Percentiles rank a stretch among this genome's conserved stretches.
phyloP scores from a whole-genome alignment of 2,888 invertebrate genomes.

The Meteorus colon region DNA sequence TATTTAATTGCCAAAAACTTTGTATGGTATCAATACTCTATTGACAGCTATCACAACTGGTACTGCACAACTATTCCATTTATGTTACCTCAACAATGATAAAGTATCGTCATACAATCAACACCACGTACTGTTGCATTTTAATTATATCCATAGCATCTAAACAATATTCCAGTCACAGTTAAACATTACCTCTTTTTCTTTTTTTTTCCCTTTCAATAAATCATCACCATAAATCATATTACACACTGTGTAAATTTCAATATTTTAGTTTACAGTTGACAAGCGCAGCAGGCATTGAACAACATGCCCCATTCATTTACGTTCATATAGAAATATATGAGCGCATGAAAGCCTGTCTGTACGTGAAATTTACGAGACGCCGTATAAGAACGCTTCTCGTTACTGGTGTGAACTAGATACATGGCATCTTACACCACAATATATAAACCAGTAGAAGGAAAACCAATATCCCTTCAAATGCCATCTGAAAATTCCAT shows the following conservation, averaged over 20 bases:
- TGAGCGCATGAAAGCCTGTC: conserved; percentile 37
- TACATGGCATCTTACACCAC: neutral
- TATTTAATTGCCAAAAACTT: too few relatives aligned
- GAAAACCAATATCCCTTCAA: conserved; percentile 31
- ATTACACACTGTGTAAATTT: conserved; percentile 35
- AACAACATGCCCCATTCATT: conserved; percentile 5
- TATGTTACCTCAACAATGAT: too few relatives aligned
- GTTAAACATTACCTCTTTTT: too few relatives aligned
- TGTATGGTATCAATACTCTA: too few relatives aligned
- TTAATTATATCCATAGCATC: neutral
- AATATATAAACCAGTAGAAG: conserved; percentile 10
- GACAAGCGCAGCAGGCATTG: conserved; percentile 39
- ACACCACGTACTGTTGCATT: neutral
- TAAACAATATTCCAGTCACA: neutral
- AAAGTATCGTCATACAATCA: neutral
- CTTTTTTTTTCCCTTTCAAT: neutral
- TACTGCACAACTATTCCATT: too few relatives aligned
- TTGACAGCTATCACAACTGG: too few relatives aligned
- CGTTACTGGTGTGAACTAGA: conserved; percentile 20
- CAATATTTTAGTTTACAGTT: conserved; percentile 48
- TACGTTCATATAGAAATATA: neutral
- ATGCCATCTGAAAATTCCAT: conserved; percentile 11
- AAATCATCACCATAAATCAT: neutral
- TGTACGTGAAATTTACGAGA: conserved; percentile 45
- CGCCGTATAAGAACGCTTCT: conserved; percentile 4